Evolutionary conservation across 2,113 vertebrate species (phyloP).

Genomic region (Laterallus jamaicensis): DNA sequence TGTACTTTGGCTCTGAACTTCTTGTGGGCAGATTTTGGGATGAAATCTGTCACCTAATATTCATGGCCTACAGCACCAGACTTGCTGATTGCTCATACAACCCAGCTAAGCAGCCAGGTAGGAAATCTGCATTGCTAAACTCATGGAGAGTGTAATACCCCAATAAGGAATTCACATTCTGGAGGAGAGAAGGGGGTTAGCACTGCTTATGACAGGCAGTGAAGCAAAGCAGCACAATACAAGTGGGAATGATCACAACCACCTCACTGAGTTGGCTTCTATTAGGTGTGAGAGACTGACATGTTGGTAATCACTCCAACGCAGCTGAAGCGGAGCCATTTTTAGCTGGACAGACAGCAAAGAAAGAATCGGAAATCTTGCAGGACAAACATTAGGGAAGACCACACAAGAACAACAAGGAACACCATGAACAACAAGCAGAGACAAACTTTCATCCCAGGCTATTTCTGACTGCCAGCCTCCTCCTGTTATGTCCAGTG

Average conservation of each 20-base stretch:
- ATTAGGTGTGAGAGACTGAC: neutral
- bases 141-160: neutral
- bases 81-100: neutral
- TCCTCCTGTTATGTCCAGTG: neutral
- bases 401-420: neutral
- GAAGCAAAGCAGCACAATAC: conserved; percentile 1
- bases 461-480: neutral
- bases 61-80: neutral
- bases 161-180: neutral
- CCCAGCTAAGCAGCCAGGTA: neutral
- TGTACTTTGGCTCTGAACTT: neutral
- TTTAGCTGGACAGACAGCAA: neutral
- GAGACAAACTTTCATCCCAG: neutral
- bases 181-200: neutral
- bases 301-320: neutral
- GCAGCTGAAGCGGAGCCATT: neutral
- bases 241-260: neutral
- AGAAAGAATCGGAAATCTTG: neutral
- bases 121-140: neutral
- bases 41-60: neutral
- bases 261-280: neutral
- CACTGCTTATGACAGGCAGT: neutral
- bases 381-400: neutral
- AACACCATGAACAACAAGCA: neutral
- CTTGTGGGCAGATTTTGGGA: neutral